Percentiles rank a stretch among this genome's conserved stretches.
Evolutionary conservation across 1,140 invertebrate species (phyloP).

Genomic region (Lordiphosa clarofinis): DNA sequence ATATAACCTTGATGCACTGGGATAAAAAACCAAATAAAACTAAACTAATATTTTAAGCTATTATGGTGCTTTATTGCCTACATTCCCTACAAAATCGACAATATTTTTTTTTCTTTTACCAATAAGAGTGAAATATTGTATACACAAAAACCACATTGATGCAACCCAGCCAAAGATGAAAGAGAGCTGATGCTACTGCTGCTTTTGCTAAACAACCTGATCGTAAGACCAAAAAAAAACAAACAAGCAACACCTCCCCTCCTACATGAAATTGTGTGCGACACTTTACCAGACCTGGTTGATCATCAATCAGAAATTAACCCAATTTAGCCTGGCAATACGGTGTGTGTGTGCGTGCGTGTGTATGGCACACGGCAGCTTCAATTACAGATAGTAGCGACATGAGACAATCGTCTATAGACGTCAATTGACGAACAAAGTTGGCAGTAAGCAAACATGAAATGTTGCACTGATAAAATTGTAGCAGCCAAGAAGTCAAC

Average conservation of each 20-base stretch:
- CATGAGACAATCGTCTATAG: constrained; percentile 16
- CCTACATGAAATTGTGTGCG: constrained; percentile 43
- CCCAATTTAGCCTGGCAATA: constrained; percentile 37
- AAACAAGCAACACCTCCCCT: constrained; percentile 8
- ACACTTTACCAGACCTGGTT: constrained; percentile 37
- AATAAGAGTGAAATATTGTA: too few relatives aligned
- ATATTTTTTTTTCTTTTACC: too few relatives aligned
- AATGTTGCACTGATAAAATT: constrained; percentile 47
- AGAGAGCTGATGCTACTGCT: too few relatives aligned
- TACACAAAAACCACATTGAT: background rate
- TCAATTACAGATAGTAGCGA: constrained; percentile 25
- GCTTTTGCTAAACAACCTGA: constrained; percentile 18
- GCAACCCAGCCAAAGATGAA: too few relatives aligned
- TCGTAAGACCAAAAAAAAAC: constrained; percentile 1
- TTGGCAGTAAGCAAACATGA: constrained; percentile 33
- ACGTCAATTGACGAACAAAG: constrained; percentile 18
- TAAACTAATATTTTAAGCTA: too few relatives aligned
- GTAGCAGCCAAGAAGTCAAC: constrained; percentile 9
- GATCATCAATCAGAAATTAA: constrained; percentile 58
- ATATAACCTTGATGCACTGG: too few relatives aligned
- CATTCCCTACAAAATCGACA: too few relatives aligned
- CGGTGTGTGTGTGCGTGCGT: background rate
- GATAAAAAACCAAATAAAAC: too few relatives aligned
- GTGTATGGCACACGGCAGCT: constrained; percentile 23
- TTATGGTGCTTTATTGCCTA: too few relatives aligned